A percentile compares a stretch with the other conserved stretches of the same genome.
These are phyloP conservation scores for Chorisops tibialis DNA, from an alignment of 2,888 invertebrate species.

Conservation along the genomic window DNA sequence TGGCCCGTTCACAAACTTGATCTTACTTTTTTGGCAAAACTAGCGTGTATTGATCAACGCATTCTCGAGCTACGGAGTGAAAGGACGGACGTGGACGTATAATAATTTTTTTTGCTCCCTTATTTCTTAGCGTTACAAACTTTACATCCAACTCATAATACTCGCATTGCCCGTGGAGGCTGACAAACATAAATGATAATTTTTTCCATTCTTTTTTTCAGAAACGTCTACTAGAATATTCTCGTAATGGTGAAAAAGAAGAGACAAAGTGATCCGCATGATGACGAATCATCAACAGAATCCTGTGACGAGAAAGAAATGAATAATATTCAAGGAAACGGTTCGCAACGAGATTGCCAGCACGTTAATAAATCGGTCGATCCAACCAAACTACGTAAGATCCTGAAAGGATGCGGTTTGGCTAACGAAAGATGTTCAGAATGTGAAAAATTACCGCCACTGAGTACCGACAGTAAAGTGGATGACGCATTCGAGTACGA, in stretches of 20 bases:
- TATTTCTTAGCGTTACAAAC: too few species aligned
- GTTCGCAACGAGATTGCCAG: constrained; percentile 55
- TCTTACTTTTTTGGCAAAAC: too few species aligned
- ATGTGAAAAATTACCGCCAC: constrained; percentile 56
- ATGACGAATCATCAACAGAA: constrained; percentile 65
- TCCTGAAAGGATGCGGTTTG: constrained; percentile 56
- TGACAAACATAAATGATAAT: too few species aligned
- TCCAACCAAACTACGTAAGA: constrained; percentile 59
- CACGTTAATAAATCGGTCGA: constrained; percentile 70
- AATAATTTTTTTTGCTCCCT: too few species aligned
- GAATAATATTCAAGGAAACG: constrained; percentile 35
- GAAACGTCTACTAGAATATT: neutral
- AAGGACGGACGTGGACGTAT: too few species aligned
- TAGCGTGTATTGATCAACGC: too few species aligned
- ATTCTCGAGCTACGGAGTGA: too few species aligned
- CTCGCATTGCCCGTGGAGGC: too few species aligned
- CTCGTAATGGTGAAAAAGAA: constrained; percentile 68
- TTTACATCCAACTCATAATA: neutral
- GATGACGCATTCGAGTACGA: constrained; percentile 52
- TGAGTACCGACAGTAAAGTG: constrained; percentile 36
- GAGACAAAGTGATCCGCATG: constrained; percentile 65
- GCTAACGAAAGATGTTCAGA: constrained; percentile 57
- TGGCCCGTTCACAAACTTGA: too few species aligned
- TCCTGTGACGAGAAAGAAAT: constrained; percentile 67
- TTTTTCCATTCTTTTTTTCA: neutral